Conservation (phyloP, 1,140 invertebrate species). For the Diploscapter pachys region DNA sequence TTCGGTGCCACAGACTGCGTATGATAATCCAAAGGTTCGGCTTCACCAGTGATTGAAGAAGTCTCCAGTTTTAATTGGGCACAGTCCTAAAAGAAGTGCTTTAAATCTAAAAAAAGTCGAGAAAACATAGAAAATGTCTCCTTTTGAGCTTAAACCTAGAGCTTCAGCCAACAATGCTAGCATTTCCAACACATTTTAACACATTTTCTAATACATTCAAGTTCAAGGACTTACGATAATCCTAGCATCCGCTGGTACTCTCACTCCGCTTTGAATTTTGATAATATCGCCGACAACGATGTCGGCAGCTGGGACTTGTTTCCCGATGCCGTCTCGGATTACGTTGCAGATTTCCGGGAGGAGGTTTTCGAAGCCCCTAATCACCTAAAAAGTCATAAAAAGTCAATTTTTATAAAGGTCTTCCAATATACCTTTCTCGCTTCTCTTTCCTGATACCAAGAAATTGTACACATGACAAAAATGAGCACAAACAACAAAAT, state of each 20-base stretch:
- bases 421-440: slow-evolving; percentile 21
- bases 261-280: slow-evolving; percentile 47
- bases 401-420: neutral
- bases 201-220: neutral
- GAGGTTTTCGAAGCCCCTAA: slow-evolving; percentile 29
- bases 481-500: slow-evolving; percentile 35
- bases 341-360: slow-evolving; percentile 37
- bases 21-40: slow-evolving; percentile 40
- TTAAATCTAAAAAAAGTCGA: neutral
- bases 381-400: neutral
- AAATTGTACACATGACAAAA: slow-evolving; percentile 38
- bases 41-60: slow-evolving; percentile 41
- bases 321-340: slow-evolving; percentile 31
- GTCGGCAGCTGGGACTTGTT: slow-evolving; percentile 35
- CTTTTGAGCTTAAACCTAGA: too few species aligned
- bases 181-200: neutral
- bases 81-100: slow-evolving; percentile 11
- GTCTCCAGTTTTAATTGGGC: slow-evolving; percentile 40
- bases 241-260: slow-evolving; percentile 56
- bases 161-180: too few species aligned
- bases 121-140: too few species aligned
- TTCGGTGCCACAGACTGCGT: slow-evolving; percentile 7
- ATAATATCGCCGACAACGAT: slow-evolving; percentile 52
- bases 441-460: slow-evolving; percentile 36
- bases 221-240: slow-evolving; percentile 42